Conservation (phyloP, 2,797 vertebrate genomes). For the Chiroxiphia lanceolata region DNA sequence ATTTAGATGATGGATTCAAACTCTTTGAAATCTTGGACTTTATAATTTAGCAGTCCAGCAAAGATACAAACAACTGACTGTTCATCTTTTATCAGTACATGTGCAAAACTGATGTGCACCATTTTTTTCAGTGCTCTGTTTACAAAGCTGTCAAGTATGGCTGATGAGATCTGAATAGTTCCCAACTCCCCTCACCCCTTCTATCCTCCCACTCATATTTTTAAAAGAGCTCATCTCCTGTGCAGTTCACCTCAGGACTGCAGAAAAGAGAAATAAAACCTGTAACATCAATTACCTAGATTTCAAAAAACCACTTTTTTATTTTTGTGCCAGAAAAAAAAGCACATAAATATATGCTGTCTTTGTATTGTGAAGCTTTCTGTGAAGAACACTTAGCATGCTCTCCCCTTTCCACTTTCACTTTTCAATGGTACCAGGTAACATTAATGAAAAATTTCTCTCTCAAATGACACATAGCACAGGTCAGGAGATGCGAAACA, state of each 20-base stretch:
- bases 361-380: background rate
- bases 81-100: background rate
- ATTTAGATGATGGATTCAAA: conserved; percentile 38
- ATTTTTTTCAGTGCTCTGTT: background rate
- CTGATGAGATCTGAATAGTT: background rate
- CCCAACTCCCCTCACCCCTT: background rate
- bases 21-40: conserved; percentile 6
- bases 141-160: background rate
- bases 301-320: rapidly evolving
- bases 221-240: background rate
- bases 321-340: background rate
- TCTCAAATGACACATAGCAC: background rate
- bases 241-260: background rate
- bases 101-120: background rate
- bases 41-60: conserved; percentile 14
- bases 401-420: background rate
- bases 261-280: background rate
- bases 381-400: background rate
- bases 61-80: background rate
- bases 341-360: background rate
- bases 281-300: background rate
- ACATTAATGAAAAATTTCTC: background rate
- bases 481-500: background rate
- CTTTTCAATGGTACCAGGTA: background rate
- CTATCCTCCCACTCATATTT: background rate